Evolutionary conservation across 2,797 vertebrate genomes (phyloP).

Genomic region (Lutjanus argentimaculatus): DNA sequence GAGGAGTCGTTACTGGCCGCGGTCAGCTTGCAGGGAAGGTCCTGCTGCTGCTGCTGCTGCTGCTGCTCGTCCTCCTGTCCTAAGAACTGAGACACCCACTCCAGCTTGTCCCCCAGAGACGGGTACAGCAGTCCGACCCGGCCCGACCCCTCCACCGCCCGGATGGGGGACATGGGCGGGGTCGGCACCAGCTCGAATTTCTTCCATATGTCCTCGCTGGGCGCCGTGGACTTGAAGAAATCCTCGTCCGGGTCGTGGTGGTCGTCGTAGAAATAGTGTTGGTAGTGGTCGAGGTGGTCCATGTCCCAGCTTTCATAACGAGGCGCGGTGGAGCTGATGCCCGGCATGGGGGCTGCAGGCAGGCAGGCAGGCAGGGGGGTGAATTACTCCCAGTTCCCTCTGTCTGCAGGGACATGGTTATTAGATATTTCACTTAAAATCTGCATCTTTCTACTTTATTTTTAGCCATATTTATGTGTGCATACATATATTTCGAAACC

Average conservation of each 20-base stretch:
- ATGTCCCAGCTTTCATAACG: slow-evolving; percentile 89
- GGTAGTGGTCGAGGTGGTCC: slow-evolving; percentile 93
- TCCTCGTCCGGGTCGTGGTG: slow-evolving; percentile 92
- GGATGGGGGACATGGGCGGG: slow-evolving; percentile 91
- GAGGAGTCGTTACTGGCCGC: slow-evolving; percentile 66
- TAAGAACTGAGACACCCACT: slow-evolving; percentile 87
- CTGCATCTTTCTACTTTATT: too few relatives aligned
- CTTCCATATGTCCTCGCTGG: slow-evolving; percentile 99
- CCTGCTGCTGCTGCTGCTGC: slow-evolving; percentile 82
- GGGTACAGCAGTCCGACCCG: slow-evolving; percentile 78
- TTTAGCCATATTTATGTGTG: too few relatives aligned
- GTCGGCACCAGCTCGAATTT: slow-evolving; percentile 97
- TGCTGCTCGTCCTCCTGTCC: slow-evolving; percentile 87
- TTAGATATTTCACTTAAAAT: too few relatives aligned
- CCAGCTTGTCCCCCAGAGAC: slow-evolving; percentile 86
- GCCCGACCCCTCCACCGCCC: slow-evolving; percentile 83
- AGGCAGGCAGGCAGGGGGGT: slow-evolving; percentile 52
- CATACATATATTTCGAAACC: too few relatives aligned
- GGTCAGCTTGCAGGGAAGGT: slow-evolving; percentile 85
- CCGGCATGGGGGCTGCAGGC: slow-evolving; percentile 82
- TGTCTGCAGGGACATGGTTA: slow-evolving; percentile 65
- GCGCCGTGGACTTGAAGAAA: slow-evolving; percentile 94
- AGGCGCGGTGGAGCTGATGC: slow-evolving; percentile 80
- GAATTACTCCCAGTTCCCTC: slow-evolving; percentile 77
- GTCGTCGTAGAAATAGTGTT: slow-evolving; percentile 95